Base-by-base conservation (phyloP, 2,888 invertebrate genomes). In the Sisyra terminalis region DNA sequence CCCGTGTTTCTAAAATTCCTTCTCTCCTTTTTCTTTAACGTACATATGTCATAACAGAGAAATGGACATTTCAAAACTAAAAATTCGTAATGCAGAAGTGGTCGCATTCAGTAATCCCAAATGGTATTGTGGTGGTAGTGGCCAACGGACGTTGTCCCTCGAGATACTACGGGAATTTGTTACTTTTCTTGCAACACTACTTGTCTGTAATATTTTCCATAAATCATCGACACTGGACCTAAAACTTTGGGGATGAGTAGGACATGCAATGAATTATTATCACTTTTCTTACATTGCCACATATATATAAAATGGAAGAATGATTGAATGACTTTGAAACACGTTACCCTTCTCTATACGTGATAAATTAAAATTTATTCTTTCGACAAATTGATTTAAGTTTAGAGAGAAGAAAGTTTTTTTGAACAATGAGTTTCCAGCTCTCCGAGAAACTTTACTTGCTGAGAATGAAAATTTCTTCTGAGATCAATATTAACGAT, bases 141-240 rank as follows among this genome's bases (percentile, higher is more conserved):
- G 24, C 24, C 55, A 55, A 50, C 47, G 50, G 16, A 43, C 43
- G 35, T 43, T 42, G 46, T 46, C 55, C 53, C 46, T 41, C 46
- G 57, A 57, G 56, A 54, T 50, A 50, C 46, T 52, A 15, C 39
- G 39, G 52, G 57, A 60, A 60, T 59, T 60, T 56, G 59, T 59
- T 59, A 58, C 57, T 57, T 56, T 57, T 56, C 55, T 55, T 56
- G 53, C 50, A 50, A 46, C 46, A 30, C 29, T 46, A 51, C 51
- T 50, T 55, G 54, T 56, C 53, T 49, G 61, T 61, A 63, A 63
- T 62, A 65, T 64, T 64, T 64, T 63, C 60, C 64, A 64, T 64
- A 63, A 64, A 64, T 64, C 63, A 64, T 63, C 60, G 56, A 48
- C 46, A 24, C 24, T 24, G 24, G 24, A 24, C 24, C 24, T 24